Base-by-base conservation (phyloP, 1,140 invertebrate genomes). In the Glomeris maerens region DNA sequence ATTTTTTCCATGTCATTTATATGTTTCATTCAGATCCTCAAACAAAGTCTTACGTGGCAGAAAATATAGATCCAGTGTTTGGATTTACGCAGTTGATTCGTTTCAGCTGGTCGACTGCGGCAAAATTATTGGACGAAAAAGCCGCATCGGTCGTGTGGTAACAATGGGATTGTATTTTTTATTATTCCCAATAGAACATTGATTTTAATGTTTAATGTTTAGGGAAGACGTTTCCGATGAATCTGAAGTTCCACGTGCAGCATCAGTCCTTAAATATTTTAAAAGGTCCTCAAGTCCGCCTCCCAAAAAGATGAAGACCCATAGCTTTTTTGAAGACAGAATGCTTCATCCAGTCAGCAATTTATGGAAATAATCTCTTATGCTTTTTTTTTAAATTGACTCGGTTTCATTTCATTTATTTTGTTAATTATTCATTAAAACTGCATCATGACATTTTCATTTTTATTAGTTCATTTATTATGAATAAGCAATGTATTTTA, bases 101-200 rank as follows among this genome's bases (percentile, higher is more conserved):
- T 47, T 96, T 98, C 62, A 95, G 91, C 66, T 99, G 96, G 96
- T 91, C 90, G 2, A 98, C 95, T 0, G 84, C 91, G 0, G 78
- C 80, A 45, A 79, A 78, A 27, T 78, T 91, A 45, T 59, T 98
- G 10, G 75, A 89, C 59, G 74, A 79, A 21, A 74, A 81, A 45
- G 82, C 83, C 3, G 68, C 49, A 25, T 72, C 74, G 42, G 78
- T 92, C 46, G 78, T 86, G 62, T 89, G 87, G 74, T 74, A 63
- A 62, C 62, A 57, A 36, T 27, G 23, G 14, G 52, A 55, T 20
- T n/a, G n/a, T n/a, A n/a, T n/a, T n/a, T n/a, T n/a, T n/a, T n/a
- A n/a, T n/a, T n/a, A 47, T 23, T 3, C 28, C 52, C 29, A 50
- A 55, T 36, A 20, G 20, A 13, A 25, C 27, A 7, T 25, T 52